These are phyloP conservation scores for Lepidothrix coronata DNA, from an alignment of 2,113 vertebrate species.

Conservation along the genomic window DNA sequence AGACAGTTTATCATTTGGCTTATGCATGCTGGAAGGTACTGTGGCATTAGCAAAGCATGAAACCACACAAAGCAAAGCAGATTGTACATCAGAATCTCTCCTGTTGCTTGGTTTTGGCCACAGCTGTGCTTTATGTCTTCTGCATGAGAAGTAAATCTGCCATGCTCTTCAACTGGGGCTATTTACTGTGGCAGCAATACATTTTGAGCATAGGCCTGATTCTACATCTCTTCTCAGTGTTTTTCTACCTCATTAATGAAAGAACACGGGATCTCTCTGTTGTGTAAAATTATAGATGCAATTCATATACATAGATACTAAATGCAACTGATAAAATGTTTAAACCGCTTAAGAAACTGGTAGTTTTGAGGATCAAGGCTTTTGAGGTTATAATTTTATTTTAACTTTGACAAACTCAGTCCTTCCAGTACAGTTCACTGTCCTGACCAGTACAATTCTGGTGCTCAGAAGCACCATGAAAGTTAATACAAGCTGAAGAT, in stretches of 20 bases:
- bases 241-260: neutral
- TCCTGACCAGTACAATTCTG: neutral
- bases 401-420: neutral
- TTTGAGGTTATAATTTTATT: neutral
- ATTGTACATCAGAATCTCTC: neutral
- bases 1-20: neutral
- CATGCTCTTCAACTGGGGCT: neutral
- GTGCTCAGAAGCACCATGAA: neutral
- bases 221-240: neutral
- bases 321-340: neutral
- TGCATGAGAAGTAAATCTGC: neutral
- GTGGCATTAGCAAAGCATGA: neutral
- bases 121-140: neutral
- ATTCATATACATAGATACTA: neutral
- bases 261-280: neutral
- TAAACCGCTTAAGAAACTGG: neutral
- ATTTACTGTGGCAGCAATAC: neutral
- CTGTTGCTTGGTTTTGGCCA: neutral
- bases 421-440: neutral
- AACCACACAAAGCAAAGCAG: neutral
- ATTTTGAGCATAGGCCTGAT: neutral
- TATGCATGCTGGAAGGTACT: neutral
- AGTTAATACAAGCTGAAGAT: neutral
- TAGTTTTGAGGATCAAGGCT: neutral
- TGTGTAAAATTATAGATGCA: neutral